Evolutionary conservation across 2,113 vertebrate species (phyloP), one percentile per base, ranked within the genome.

Genomic region (Tyrannus savana): DNA sequence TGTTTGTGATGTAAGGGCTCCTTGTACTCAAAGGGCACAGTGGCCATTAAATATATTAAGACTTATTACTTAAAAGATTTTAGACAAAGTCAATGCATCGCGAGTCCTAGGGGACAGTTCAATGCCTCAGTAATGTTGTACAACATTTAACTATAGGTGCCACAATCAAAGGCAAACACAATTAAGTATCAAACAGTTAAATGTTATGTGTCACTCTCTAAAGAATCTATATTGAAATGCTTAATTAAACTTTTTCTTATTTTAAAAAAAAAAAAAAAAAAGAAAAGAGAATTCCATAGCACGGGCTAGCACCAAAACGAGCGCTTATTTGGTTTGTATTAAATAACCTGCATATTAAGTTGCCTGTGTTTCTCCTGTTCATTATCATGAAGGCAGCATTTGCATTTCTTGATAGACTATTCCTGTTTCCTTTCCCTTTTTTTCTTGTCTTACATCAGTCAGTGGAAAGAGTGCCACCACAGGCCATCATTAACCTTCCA

Each of bases 401-500:
- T 98, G 98, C 98, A 98, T 98, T 98, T 98, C 97, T 98, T 98
- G 98, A 98, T 99, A 98, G 98, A 98, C 98, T 97, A 97, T 98
- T 97, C 46, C 98, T 95, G 97, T 97, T 98, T 98, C 98, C 98
- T 98, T 98, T 98, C 97, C 96, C 87, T 95, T 97, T 86, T 77
- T 98, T 98, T 98, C 96, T 97, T 94, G 96, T 96, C 97, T 98
- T 96, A 98, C 98, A 99, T 99, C 98, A 99, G 99, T 99, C 98
- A 98, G 95, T 96, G 97, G 97, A 98, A 97, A 98, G 97, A 98
- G 98, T 97, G 98, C 98, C 99, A 99, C 98, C 98, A 98, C 98
- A 98, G 98, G 98, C 99, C 98, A 97, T 98, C 98, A 99, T 99
- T 99, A 99, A 99, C 99, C 98, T 98, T 98, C 98, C 98, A 98